Base-by-base conservation (phyloP, 2,113 vertebrate species). In the Tor tambroides region DNA sequence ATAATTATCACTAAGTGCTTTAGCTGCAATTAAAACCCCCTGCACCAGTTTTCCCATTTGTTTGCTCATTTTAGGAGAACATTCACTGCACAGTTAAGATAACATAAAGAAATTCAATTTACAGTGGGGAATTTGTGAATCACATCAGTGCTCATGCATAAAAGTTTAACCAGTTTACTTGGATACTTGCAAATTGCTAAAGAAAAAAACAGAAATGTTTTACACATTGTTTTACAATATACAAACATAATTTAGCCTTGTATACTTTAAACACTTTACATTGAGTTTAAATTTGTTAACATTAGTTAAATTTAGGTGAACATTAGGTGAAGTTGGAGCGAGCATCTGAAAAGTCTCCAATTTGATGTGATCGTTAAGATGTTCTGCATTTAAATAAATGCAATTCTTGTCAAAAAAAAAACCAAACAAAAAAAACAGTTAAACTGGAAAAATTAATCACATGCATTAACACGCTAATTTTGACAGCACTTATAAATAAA, bases 1-100 rank as follows among this genome's bases (percentile, higher is more conserved):
- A 72, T 90, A 90, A 89, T 93, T 91, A 91, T 87, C 87, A 84
- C 38, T 9, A 76, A 65, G 78, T 87, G 87, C 72, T 56, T 35
- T 88, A 91, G 35, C 65, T 88, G 76, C 76, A 88, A 74, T 75
- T 84, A 85, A 81, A 56, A 30, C 21, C 38, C 82, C 76, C 51
- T 63, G 21, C 67, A 74, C 35, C 67, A 51, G 49, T 78, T 43
- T 75, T 72, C 75, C 85, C 67, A 65, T 75, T 72, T 26, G 84
- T 28, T 80, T 51, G 69, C 71, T 80, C 56, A 28, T 32, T 84
- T 71, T 23, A 49, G 3, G 74, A 43, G 43, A 84, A 74, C 30
- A 38, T 67, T 77, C 69, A 54, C 38, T 59, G 19, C 0, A 15
- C 35, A 75, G 38, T 86, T 71, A 71, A 35, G 63, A 83, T 43